Evolutionary conservation across 1,140 invertebrate species (phyloP).

Genomic region (Drosophila kurseongensis): DNA sequence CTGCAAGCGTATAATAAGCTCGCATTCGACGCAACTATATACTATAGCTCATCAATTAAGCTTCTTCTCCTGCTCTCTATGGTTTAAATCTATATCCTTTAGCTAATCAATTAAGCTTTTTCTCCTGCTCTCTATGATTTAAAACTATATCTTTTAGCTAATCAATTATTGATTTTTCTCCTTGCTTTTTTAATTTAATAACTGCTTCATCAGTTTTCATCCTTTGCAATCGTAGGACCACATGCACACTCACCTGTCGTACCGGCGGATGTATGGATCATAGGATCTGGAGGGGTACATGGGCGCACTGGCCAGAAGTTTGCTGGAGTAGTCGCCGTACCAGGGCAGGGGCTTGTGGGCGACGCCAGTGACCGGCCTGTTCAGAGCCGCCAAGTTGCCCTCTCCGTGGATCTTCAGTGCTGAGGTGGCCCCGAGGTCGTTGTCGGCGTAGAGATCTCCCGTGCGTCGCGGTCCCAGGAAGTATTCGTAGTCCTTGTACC

Average conservation of each 20-base stretch:
- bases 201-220: no score
- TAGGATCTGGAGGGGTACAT: slow-evolving; percentile 80
- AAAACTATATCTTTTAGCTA: no score
- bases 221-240: no score
- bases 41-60: no score
- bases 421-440: slow-evolving; percentile 33
- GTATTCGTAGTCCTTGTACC: slow-evolving; percentile 60
- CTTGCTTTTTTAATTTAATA: no score
- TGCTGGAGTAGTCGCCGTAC: slow-evolving; percentile 49
- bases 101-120: no score
- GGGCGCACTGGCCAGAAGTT: slow-evolving; percentile 27
- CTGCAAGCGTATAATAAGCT: no score
- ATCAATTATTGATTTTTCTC: no score
- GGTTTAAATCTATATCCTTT: no score
- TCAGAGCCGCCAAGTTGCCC: slow-evolving; percentile 10
- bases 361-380: slow-evolving; percentile 22
- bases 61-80: no score
- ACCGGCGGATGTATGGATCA: slow-evolving; percentile 78
- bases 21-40: no score
- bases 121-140: no score
- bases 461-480: slow-evolving; percentile 25
- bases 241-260: slow-evolving; percentile 66
- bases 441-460: slow-evolving; percentile 10
- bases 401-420: slow-evolving; percentile 37
- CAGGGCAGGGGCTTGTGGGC: slow-evolving; percentile 45